A percentile compares a stretch with the other conserved stretches of the same genome.
These are phyloP conservation scores for Coranthus polyacanthus DNA, from an alignment of 2,797 vertebrate genomes.

Conservation along the genomic window DNA sequence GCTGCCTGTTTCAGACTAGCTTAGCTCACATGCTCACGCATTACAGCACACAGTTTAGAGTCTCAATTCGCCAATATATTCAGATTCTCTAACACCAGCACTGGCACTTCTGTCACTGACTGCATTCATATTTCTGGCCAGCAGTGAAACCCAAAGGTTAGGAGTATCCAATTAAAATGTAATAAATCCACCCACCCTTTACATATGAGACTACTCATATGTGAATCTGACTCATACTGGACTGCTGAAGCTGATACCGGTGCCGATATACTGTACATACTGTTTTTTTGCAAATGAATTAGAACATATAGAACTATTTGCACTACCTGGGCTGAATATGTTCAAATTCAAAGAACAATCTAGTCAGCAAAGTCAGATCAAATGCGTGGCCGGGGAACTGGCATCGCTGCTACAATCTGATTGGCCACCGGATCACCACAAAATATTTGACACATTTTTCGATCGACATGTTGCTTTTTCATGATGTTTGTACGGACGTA, in stretches of 20 bases:
- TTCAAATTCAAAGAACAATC: too few relatives aligned
- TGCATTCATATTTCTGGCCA: slow-evolving; percentile 10
- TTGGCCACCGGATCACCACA: too few relatives aligned
- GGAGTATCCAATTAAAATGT: slow-evolving; percentile 31
- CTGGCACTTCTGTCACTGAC: slow-evolving; percentile 25
- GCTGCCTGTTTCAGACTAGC: slow-evolving; percentile 16
- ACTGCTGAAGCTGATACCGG: not conserved
- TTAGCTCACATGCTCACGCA: slow-evolving; percentile 40
- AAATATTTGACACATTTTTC: too few relatives aligned
- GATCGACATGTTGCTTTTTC: too few relatives aligned
- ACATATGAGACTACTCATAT: not conserved
- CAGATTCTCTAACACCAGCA: slow-evolving; percentile 23
- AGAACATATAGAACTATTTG: too few relatives aligned
- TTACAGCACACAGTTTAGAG: slow-evolving; percentile 23
- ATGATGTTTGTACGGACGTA: too few relatives aligned
- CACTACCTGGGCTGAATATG: too few relatives aligned
- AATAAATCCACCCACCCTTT: slow-evolving; percentile 37
- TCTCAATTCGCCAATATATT: slow-evolving; percentile 33
- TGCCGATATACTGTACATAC: not conserved
- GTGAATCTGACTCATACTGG: not conserved
- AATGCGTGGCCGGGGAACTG: too few relatives aligned
- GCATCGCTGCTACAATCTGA: too few relatives aligned
- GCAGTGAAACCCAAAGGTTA: slow-evolving; percentile 3
- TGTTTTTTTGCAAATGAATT: too few relatives aligned
- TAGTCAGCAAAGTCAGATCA: too few relatives aligned